Conservation (phyloP, 2,888 invertebrate genomes). For the Dicranocentrus wangi region DNA sequence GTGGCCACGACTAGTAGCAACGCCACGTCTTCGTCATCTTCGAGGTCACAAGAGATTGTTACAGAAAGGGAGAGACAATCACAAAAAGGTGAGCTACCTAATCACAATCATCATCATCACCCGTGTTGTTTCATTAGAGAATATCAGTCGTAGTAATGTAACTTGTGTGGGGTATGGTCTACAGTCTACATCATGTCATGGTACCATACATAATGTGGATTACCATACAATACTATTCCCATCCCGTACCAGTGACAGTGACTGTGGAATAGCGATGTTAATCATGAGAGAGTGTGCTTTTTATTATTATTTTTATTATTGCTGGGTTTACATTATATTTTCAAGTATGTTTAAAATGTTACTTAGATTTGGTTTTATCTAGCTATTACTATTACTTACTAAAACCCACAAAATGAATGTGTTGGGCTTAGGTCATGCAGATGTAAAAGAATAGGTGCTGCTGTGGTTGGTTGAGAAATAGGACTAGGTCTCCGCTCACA, state of each 20-base stretch:
- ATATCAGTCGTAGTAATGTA: not conserved
- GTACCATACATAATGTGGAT: no score
- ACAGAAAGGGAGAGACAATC: constrained; percentile 30
- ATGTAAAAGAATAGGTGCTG: not conserved
- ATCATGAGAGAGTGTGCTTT: not conserved
- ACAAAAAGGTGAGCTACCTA: constrained; percentile 60
- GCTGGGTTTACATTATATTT: not conserved
- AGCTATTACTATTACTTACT: not conserved
- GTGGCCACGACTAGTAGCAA: constrained; percentile 30
- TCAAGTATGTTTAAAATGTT: not conserved
- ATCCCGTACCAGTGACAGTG: not conserved
- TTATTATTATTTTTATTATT: not conserved
- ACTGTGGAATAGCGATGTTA: not conserved
- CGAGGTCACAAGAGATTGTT: constrained; percentile 49
- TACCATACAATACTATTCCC: no score
- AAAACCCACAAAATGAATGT: not conserved
- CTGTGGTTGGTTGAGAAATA: constrained; percentile 38
- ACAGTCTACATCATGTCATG: no score
- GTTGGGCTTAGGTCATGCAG: no score
- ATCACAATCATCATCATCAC: no score
- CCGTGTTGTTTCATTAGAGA: constrained; percentile 38
- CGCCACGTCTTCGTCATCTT: not conserved
- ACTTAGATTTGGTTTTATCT: not conserved
- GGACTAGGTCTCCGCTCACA: constrained; percentile 47
- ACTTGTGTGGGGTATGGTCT: not conserved